A percentile compares a stretch with the other conserved stretches of the same genome.
Conservation (phyloP, 2,113 vertebrate genomes). For the Anguilla rostrata region DNA sequence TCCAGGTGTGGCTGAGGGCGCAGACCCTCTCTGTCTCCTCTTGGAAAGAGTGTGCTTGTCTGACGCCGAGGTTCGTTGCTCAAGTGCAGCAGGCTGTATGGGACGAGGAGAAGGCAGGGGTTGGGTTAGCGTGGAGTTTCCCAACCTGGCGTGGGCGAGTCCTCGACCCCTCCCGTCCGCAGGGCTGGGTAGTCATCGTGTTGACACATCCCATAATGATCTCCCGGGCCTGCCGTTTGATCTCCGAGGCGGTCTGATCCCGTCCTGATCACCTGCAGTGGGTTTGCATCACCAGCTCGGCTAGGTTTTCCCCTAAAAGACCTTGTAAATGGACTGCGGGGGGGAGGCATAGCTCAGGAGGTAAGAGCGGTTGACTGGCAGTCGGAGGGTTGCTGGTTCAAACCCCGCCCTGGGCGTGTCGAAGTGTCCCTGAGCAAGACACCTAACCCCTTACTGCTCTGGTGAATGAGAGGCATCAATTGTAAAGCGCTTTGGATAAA, state of each 20-base stretch:
- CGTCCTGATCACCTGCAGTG: conserved; percentile 13
- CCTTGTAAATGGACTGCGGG: too few species aligned
- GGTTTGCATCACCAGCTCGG: neutral
- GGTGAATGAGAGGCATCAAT: too few species aligned
- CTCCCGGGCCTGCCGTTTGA: neutral
- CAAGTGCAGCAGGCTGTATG: neutral
- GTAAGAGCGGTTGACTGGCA: too few species aligned
- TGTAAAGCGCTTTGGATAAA: too few species aligned
- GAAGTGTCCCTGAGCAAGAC: too few species aligned
- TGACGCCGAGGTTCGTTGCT: neutral
- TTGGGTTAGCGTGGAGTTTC: neutral
- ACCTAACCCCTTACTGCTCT: too few species aligned
- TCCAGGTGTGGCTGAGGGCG: too few species aligned
- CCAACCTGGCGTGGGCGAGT: neutral
- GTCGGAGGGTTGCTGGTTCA: too few species aligned
- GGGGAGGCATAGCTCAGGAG: too few species aligned
- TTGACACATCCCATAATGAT: neutral
- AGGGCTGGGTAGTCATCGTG: neutral
- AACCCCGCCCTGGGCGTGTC: too few species aligned
- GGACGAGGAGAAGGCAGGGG: neutral
- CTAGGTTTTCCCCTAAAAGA: neutral
- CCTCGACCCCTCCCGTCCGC: neutral
- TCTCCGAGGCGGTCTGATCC: neutral
- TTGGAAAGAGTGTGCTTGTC: neutral
- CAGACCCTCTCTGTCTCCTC: too few species aligned